Conservation (phyloP, 2,888 invertebrate species). For the Tanytarsus gracilentus region DNA sequence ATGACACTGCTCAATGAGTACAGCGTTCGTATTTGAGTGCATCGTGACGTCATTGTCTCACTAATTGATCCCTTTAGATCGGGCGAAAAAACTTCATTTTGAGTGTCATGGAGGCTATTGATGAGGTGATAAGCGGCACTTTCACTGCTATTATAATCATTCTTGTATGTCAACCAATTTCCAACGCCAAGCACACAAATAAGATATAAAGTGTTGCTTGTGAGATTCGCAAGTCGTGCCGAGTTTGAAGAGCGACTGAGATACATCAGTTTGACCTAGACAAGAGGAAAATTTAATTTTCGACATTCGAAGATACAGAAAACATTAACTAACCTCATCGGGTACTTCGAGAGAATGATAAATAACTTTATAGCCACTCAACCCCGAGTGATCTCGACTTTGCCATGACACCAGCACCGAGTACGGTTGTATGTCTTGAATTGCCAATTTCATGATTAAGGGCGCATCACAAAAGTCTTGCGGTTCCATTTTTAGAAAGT, state of each 20-base stretch:
- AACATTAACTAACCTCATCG: conserved; percentile 45
- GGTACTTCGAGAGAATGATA: conserved; percentile 62
- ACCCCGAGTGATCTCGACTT: conserved; percentile 73
- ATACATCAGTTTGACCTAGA: conserved; percentile 43
- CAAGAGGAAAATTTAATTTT: conserved; percentile 3
- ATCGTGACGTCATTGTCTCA: conserved; percentile 66
- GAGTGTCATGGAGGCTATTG: conserved; percentile 37
- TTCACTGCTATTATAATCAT: conserved; percentile 23
- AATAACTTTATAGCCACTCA: conserved; percentile 76
- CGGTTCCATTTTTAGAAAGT: conserved; percentile 62
- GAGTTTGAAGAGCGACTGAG: conserved; percentile 65
- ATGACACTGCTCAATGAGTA: conserved; percentile 58
- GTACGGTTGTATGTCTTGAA: conserved; percentile 80
- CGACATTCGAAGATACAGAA: not conserved
- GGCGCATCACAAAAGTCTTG: conserved; percentile 73
- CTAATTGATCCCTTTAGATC: conserved; percentile 50
- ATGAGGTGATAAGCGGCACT: not conserved
- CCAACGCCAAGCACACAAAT: conserved; percentile 84
- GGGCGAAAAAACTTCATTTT: conserved; percentile 54
- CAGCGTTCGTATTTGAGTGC: conserved; percentile 65
- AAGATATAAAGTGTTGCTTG: conserved; percentile 70
- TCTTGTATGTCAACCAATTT: conserved; percentile 51
- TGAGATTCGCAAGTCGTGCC: conserved; percentile 62
- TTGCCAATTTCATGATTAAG: conserved; percentile 70
- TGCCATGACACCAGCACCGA: conserved; percentile 84